Conservation (phyloP, 2,888 invertebrate genomes). For the Cabera pusaria region DNA sequence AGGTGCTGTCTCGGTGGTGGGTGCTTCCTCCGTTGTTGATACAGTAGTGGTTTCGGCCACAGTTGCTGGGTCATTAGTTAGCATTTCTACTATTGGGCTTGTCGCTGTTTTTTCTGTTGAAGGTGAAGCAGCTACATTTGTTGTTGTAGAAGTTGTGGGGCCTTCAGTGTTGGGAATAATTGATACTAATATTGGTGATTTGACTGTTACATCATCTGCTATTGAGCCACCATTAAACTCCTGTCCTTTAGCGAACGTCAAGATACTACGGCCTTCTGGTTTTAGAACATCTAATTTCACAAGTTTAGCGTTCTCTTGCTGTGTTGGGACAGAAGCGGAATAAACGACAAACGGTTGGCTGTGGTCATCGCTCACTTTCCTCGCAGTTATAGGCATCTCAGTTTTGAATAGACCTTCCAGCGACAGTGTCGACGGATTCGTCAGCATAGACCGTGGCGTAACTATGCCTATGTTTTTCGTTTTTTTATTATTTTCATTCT, state of each 20-base stretch:
- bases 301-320: conserved; percentile 57
- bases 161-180: conserved; percentile 41
- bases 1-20: conserved; percentile 49
- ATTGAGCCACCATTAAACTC: conserved; percentile 60
- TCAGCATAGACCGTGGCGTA: conserved; percentile 61
- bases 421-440: conserved; percentile 86
- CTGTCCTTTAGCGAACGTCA: conserved; percentile 69
- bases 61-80: conserved; percentile 34
- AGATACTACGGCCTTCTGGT: conserved; percentile 61
- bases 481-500: conserved; percentile 61
- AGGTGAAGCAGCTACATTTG: conserved; percentile 33
- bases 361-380: conserved; percentile 47
- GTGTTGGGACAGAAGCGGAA: conserved; percentile 61
- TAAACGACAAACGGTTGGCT: conserved; percentile 74
- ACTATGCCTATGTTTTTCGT: conserved; percentile 63
- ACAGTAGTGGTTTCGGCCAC: conserved; percentile 43
- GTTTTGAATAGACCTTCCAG: conserved; percentile 87
- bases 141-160: conserved; percentile 33
- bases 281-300: conserved; percentile 60
- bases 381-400: conserved; percentile 62
- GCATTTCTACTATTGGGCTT: conserved; percentile 42
- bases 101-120: conserved; percentile 30
- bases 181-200: conserved; percentile 56
- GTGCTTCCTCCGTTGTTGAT: conserved; percentile 35
- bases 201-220: conserved; percentile 46